phyloP scores from a whole-genome alignment of 2,797 vertebrate species.

The Triplophysa yarkandensis region DNA sequence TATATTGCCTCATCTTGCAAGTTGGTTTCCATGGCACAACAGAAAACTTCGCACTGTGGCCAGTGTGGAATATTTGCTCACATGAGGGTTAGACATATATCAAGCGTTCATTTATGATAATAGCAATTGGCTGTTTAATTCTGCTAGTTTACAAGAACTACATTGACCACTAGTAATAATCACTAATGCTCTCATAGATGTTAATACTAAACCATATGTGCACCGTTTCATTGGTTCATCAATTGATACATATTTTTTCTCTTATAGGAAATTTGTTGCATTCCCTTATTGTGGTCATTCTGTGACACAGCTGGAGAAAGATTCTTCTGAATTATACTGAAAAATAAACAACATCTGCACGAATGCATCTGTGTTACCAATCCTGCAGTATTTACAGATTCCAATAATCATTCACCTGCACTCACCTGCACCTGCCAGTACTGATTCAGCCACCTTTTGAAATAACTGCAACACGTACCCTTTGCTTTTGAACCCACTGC shows the following conservation, averaged over 20 bases:
- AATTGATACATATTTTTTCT: neutral
- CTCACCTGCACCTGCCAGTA: slow-evolving; percentile 1
- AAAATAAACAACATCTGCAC: neutral
- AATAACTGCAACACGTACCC: slow-evolving; percentile 31
- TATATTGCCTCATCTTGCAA: neutral
- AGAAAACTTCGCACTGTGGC: slow-evolving; percentile 5
- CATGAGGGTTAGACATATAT: slow-evolving; percentile 32
- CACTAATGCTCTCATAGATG: slow-evolving; percentile 15
- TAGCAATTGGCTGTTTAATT: slow-evolving; percentile 33
- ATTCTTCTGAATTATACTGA: neutral
- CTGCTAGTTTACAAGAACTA: neutral
- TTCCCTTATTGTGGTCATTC: slow-evolving; percentile 2
- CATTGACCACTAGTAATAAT: neutral
- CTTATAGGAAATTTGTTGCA: slow-evolving; percentile 2
- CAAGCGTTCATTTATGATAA: slow-evolving; percentile 28
- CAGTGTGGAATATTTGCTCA: slow-evolving; percentile 51
- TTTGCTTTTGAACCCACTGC: slow-evolving; percentile 43
- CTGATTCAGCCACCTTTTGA: neutral
- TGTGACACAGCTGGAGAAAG: neutral
- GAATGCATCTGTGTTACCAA: neutral
- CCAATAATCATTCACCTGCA: neutral
- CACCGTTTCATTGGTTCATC: neutral
- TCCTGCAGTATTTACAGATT: neutral
- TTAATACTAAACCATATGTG: neutral
- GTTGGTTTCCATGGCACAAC: slow-evolving; percentile 14